These are phyloP conservation scores for Spisula subtruncata DNA, from an alignment of 2,888 invertebrate species.

Conservation along the genomic window DNA sequence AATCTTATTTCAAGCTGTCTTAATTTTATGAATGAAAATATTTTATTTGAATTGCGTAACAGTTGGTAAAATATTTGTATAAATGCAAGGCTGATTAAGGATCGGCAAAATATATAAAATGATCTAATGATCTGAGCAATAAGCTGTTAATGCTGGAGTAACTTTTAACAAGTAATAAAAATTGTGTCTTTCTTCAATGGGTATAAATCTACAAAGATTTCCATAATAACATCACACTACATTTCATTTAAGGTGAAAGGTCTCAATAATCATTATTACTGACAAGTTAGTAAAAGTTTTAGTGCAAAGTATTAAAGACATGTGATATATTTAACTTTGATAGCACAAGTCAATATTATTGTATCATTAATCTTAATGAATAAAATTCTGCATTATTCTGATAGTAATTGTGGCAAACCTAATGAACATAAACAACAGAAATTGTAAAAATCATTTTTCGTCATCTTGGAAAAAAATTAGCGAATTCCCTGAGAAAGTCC, in stretches of 20 bases:
- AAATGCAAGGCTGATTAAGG: neutral
- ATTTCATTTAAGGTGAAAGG: neutral
- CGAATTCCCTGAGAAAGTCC: neutral
- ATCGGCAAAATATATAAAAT: slow-evolving; percentile 21
- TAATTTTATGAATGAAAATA: slow-evolving; percentile 29
- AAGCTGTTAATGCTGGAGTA: slow-evolving; percentile 43
- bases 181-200: neutral
- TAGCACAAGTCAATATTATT: neutral
- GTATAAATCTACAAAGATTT: neutral
- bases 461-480: neutral
- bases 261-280: neutral
- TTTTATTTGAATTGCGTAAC: slow-evolving; percentile 1
- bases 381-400: no score
- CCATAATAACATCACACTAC: neutral
- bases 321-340: no score
- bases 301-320: neutral
- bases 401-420: no score
- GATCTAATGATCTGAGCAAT: neutral
- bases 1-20: neutral
- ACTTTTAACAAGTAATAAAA: slow-evolving; percentile 28
- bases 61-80: neutral
- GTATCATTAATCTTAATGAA: neutral
- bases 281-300: neutral
- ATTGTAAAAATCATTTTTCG: neutral
- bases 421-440: neutral